Evolutionary conservation across 2,113 vertebrate species (phyloP).

Genomic region (Pristiophorus japonicus): DNA sequence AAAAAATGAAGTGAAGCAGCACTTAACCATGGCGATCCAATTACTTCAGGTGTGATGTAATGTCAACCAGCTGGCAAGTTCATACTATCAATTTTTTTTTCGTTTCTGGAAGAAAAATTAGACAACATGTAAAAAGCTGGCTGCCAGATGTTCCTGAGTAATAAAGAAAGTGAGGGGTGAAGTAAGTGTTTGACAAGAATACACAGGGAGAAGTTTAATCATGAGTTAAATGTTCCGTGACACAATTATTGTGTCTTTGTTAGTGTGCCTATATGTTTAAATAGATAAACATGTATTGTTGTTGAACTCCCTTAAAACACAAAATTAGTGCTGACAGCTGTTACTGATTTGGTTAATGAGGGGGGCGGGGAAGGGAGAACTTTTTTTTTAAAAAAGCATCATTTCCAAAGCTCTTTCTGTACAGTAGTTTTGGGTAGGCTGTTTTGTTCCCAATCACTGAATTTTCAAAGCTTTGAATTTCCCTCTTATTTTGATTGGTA

Average conservation of each 20-base stretch:
- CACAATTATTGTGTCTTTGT: constrained; percentile 56
- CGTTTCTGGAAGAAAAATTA: constrained; percentile 55
- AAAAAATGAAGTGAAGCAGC: neutral
- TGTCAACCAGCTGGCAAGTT: constrained; percentile 48
- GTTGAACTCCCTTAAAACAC: constrained; percentile 11
- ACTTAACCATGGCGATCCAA: constrained; percentile 27
- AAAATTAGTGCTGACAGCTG: neutral
- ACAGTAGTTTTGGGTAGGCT: neutral
- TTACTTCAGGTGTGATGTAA: constrained; percentile 41
- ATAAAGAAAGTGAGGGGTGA: constrained; percentile 74
- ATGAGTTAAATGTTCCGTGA: constrained; percentile 60
- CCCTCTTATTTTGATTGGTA: neutral
- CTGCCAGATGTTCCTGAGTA: constrained; percentile 81
- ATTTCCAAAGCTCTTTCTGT: constrained; percentile 24
- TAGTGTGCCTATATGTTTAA: constrained; percentile 49
- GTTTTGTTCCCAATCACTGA: neutral
- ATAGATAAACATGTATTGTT: constrained; percentile 41
- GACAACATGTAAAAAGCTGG: constrained; percentile 64
- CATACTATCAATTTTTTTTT: constrained; percentile 47
- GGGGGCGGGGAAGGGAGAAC: neutral
- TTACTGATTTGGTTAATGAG: constrained; percentile 6
- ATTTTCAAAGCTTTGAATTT: constrained; percentile 1
- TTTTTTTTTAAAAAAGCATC: neutral
- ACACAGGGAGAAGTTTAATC: constrained; percentile 75
- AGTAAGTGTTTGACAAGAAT: constrained; percentile 78